A percentile compares a stretch with the other conserved stretches of the same genome.
Evolutionary conservation across 2,113 vertebrate genomes (phyloP).

Genomic region (Sterna hirundo): DNA sequence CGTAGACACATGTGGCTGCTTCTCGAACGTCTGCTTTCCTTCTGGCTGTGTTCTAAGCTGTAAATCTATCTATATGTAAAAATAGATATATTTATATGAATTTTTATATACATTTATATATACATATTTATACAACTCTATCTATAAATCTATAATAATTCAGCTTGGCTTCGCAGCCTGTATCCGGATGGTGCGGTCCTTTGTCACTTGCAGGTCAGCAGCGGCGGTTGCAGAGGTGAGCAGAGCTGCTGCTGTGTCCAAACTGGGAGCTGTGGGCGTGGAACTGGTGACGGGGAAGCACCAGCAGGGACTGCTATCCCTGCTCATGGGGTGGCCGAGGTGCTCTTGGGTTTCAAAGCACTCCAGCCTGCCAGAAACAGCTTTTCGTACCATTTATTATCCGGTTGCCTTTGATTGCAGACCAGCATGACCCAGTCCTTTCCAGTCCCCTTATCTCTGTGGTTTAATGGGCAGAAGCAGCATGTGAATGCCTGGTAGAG

Average conservation of each 20-base stretch:
- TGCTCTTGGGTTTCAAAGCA: neutral
- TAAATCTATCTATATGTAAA: accelerated
- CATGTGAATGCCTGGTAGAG: neutral
- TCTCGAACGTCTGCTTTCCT: neutral
- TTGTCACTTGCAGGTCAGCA: neutral
- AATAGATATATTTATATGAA: accelerated
- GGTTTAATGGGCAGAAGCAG: neutral
- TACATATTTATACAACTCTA: too few relatives aligned
- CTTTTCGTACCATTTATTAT: neutral
- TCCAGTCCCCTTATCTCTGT: neutral
- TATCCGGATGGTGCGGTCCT: neutral
- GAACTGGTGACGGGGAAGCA: accelerated
- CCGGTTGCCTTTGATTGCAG: neutral
- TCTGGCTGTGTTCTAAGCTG: neutral
- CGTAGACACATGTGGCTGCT: accelerated
- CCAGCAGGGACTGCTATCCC: neutral
- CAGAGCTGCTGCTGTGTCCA: neutral
- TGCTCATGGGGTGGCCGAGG: neutral
- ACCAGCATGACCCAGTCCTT: neutral
- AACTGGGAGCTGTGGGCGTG: neutral
- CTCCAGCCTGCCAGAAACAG: neutral
- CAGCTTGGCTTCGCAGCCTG: neutral
- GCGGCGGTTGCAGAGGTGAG: too few relatives aligned
- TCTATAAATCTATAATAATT: neutral
- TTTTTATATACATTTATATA: neutral